phyloP scores from a whole-genome alignment of 2,113 vertebrate genomes.

The Helogale parvula region DNA sequence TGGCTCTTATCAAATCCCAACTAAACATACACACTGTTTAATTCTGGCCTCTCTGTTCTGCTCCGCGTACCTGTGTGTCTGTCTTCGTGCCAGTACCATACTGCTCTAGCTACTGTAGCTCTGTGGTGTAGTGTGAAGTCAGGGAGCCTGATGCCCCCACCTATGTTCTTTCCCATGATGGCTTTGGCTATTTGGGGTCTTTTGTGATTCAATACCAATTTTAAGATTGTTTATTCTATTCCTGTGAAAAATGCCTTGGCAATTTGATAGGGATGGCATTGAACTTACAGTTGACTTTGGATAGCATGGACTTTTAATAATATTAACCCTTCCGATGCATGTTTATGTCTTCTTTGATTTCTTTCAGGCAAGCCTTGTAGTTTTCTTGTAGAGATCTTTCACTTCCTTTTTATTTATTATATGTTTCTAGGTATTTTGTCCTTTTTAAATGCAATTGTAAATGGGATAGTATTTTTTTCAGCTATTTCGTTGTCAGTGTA shows the following conservation, averaged over 20 bases:
- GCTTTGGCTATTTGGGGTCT: neutral
- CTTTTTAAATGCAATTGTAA: neutral
- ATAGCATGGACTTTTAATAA: neutral
- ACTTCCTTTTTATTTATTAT: neutral
- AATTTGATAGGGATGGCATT: neutral
- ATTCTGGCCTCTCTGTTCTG: neutral
- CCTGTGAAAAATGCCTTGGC: neutral
- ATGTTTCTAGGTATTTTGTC: neutral
- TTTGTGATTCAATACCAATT: neutral
- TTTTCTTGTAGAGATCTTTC: neutral
- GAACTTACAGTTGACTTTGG: neutral
- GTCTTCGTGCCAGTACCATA: neutral
- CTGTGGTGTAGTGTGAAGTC: neutral
- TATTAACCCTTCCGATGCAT: neutral
- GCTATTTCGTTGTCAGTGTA: neutral
- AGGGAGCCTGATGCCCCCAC: neutral
- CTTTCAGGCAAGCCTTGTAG: neutral
- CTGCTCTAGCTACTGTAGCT: neutral
- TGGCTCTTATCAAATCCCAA: neutral
- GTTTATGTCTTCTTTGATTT: neutral
- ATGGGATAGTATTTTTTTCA: neutral
- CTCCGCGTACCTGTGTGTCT: neutral
- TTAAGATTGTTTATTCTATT: neutral
- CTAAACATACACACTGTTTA: neutral
- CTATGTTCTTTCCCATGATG: neutral